Base-by-base conservation (phyloP, 2,888 invertebrate species). In the Ferrisia virgata region DNA sequence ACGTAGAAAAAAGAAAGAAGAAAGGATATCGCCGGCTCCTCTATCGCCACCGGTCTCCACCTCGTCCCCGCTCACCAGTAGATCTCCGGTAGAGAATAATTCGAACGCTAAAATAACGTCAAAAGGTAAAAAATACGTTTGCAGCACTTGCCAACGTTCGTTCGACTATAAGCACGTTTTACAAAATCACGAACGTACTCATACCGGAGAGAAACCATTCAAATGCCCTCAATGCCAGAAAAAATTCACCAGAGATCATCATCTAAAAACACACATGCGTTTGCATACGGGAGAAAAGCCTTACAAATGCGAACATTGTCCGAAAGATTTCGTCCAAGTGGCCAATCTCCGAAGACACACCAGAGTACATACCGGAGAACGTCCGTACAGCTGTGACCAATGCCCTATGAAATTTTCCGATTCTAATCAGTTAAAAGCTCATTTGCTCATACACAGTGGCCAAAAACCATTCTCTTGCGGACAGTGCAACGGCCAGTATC, bases 121-220 rank as follows among this genome's bases (percentile, higher is more conserved):
- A 11, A 36, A 81, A 47, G 58, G 58, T 33, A 84, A 84, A 88
- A 93, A 94, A 85, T 97, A 97, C 89, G 95, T 94, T 31, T 97
- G 97, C 89, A 93, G 93, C 84, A 92, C 95, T 78, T 97, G 97
- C 90, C 93, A 94, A 85, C 92, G 96, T 86, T 94, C 94, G 13
- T 97, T 97, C 88, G 96, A 96, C 79, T 97, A 97, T 90, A 97
- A 97, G 88, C 97, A 97, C 89, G 97, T 97, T 25, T 90, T 97
- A 80, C 96, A 97, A 89, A 97, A 97, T 88, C 97, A 97, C 89
- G 96, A 96, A 88, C 92, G 97, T 87, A 97, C 97, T 0, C 97
- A 97, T 89, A 97, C 97, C 0, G 97, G 97, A 0, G 97, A 97
- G 88, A 97, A 97, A 87, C 97, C 97, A 0, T 97, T 96, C 90